Evolutionary conservation across 1,140 invertebrate species (phyloP).

Genomic region (Conopomorpha cramerella): DNA sequence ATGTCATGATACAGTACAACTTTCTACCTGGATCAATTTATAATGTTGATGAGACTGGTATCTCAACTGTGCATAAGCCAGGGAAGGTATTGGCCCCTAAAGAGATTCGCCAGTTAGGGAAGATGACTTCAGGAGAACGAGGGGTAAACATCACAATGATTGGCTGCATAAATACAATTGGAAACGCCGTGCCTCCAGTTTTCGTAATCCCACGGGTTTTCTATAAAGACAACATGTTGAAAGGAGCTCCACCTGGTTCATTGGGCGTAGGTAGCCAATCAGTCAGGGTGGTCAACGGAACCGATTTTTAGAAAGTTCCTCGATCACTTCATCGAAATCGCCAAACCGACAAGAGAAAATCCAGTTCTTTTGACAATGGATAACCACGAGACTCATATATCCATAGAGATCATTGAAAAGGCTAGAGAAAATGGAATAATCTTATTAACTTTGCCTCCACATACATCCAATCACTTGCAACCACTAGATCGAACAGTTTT

Average conservation of each 20-base stretch:
- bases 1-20: slow-evolving; percentile 6
- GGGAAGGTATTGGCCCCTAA: slow-evolving; percentile 29
- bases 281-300: background rate
- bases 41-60: slow-evolving; percentile 45
- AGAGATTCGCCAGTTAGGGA: slow-evolving; percentile 33
- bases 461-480: slow-evolving; percentile 19
- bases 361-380: slow-evolving; percentile 12
- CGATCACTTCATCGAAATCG: slow-evolving; percentile 2
- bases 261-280: slow-evolving; percentile 1
- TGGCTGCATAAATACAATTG: slow-evolving; percentile 22
- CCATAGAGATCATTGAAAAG: slow-evolving; percentile 15
- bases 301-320: background rate
- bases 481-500: slow-evolving; percentile 31
- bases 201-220: slow-evolving; percentile 9
- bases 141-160: slow-evolving; percentile 34
- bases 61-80: slow-evolving; percentile 45
- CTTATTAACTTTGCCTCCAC: slow-evolving; percentile 20
- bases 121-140: slow-evolving; percentile 31
- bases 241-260: slow-evolving; percentile 7
- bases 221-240: slow-evolving; percentile 8
- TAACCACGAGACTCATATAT: slow-evolving; percentile 17
- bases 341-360: slow-evolving; percentile 6
- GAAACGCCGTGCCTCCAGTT: slow-evolving; percentile 26
- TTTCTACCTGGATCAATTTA: slow-evolving; percentile 21
- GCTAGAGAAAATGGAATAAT: slow-evolving; percentile 23